Evolutionary conservation across 2,888 invertebrate genomes (phyloP), one percentile per base, ranked within the genome.

Genomic region (Lycocerus yunnanus): DNA sequence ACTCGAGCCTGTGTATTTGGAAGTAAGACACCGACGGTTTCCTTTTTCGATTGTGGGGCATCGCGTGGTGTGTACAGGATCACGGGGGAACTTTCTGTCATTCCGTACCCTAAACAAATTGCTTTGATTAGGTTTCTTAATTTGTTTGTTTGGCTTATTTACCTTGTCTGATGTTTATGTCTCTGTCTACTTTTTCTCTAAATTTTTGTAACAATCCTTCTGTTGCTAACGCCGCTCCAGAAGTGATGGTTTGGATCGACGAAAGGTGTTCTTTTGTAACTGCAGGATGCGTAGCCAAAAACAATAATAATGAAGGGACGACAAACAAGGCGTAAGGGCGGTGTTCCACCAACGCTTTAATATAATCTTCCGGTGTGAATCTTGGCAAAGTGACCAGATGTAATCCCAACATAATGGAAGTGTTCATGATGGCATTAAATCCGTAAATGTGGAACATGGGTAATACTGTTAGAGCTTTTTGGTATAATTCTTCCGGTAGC

Each of bases 371-470:
- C 2, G 94, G 93, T 0, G 93, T 92, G 82, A 95, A 95, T 83
- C 89, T 90, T 69, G 94, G 93, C 79, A 94, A 88, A 0, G 92
- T 91, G 1, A 94, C 88, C 3, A 93, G 73, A 77, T 92, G 92
- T 20, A 89, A 88, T 8, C 94, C 94, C 67, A 90, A 84, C 68
- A 86, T 85, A 2, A 93, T 84, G 27, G 90, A 88, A 67, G 90
- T 88, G 79, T 93, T 91, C 80, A 94, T 87, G 27, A 93, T 90
- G 3, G 90, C 90, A 79, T 92, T 92, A 84, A 93, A 91, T 2
- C 94, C 95, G 84, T 92, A 95, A 76, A 94, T 94, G 84, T 95
- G 95, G 87, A 93, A 95, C 86, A 93, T 93, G 3, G 95, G 95
- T 9, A 95, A 89, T 0, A 93, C 91, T 1, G 91, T 91, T 15